Conservation (phyloP, 2,888 invertebrate species). For the Idaea aversata region DNA sequence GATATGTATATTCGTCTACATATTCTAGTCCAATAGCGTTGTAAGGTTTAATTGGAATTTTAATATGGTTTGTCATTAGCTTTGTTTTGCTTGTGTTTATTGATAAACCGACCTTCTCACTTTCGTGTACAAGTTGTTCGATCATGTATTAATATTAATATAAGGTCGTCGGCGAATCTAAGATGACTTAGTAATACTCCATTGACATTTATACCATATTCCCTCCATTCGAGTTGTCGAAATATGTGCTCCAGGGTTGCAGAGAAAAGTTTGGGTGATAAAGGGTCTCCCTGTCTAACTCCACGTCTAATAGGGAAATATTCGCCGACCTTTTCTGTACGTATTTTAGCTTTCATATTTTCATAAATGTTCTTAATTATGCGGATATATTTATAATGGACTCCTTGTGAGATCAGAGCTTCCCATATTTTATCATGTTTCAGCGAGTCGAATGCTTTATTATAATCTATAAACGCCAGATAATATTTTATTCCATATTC, state of each 20-base stretch:
- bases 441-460: conserved; percentile 18
- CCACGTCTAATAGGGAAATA: conserved; percentile 5
- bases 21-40: not conserved
- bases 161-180: conserved; percentile 11
- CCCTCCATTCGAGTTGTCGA: conserved; percentile 6
- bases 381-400: conserved; percentile 9
- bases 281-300: conserved; percentile 9
- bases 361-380: conserved; percentile 13
- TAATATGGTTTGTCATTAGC: conserved; percentile 9
- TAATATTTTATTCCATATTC: conserved; percentile 12
- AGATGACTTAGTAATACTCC: conserved; percentile 4
- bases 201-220: conserved; percentile 10
- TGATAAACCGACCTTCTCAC: conserved; percentile 7
- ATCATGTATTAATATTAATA: conserved; percentile 8
- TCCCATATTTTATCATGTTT: conserved; percentile 16
- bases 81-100: conserved; percentile 8
- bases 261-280: conserved; percentile 11
- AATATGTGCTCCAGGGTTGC: conserved; percentile 7
- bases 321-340: conserved; percentile 6
- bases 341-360: conserved; percentile 12
- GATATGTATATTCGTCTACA: not conserved
- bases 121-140: conserved; percentile 1
- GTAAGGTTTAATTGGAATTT: not conserved
- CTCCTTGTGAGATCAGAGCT: conserved; percentile 11
- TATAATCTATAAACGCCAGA: conserved; percentile 16